A percentile compares a stretch with the other conserved stretches of the same genome.
Conservation (phyloP, 1,140 invertebrate genomes). For the Cotesia vestalis region DNA sequence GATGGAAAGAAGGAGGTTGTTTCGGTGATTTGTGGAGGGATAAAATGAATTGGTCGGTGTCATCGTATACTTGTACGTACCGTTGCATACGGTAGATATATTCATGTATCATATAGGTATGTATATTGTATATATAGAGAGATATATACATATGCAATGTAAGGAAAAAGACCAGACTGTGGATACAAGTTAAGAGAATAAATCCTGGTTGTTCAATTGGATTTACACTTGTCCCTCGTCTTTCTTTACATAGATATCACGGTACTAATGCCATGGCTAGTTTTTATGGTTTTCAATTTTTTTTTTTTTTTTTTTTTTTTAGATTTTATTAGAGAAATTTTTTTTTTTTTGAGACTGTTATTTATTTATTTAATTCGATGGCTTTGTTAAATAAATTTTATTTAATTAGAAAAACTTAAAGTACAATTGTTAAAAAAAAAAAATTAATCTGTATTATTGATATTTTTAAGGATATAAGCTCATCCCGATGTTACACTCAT, state of each 20-base stretch:
- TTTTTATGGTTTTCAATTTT: no score
- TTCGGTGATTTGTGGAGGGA: not conserved
- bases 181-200: not conserved
- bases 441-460: no score
- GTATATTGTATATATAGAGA: not conserved
- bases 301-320: not conserved
- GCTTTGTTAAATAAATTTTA: no score
- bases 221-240: no score
- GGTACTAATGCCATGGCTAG: not conserved
- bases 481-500: no score
- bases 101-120: conserved; percentile 44
- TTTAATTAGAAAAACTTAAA: no score
- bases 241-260: no score
- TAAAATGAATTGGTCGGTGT: conserved; percentile 26
- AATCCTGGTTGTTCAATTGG: not conserved
- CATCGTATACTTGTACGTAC: conserved; percentile 34
- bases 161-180: conserved; percentile 22
- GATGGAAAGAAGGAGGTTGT: not conserved
- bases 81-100: conserved; percentile 42
- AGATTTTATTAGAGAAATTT: no score
- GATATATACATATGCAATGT: conserved; percentile 34
- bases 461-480: no score
- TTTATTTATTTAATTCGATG: no score
- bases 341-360: not conserved
- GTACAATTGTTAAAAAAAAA: no score